These are phyloP conservation scores for Cercopithecus diana DNA, from an alignment of 2,797 vertebrate species.

Conservation along the genomic window DNA sequence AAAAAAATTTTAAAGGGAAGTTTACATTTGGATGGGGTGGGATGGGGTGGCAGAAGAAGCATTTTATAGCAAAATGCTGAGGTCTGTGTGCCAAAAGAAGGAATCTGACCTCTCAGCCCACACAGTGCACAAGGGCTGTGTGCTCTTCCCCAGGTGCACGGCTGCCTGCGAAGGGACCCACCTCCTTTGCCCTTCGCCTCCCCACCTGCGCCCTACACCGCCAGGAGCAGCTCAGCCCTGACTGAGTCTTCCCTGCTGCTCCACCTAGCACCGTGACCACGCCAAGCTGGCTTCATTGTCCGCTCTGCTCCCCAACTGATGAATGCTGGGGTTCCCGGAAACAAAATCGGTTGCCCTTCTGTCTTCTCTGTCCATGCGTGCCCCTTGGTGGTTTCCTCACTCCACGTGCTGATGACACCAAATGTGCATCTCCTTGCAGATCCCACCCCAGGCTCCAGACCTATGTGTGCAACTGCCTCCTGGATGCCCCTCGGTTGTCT, in stretches of 20 bases:
- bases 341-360: neutral
- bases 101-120: fast-evolving
- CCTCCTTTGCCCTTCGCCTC: no score
- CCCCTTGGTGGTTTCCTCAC: neutral
- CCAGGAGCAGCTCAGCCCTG: no score
- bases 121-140: fast-evolving
- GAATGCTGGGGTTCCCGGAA: no score
- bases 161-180: fast-evolving
- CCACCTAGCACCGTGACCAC: fast-evolving
- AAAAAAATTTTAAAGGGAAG: neutral
- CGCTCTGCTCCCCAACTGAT: neutral
- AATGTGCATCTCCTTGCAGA: neutral
- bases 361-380: neutral
- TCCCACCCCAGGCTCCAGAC: neutral
- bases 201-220: fast-evolving
- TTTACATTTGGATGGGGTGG: neutral
- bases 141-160: neutral
- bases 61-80: neutral
- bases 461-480: neutral
- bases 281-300: neutral
- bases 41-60: neutral
- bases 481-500: no score
- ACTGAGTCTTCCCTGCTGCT: neutral
- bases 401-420: neutral
- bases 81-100: neutral